phyloP scores from a whole-genome alignment of 2,888 invertebrate genomes.

The Cheilosia variabilis region DNA sequence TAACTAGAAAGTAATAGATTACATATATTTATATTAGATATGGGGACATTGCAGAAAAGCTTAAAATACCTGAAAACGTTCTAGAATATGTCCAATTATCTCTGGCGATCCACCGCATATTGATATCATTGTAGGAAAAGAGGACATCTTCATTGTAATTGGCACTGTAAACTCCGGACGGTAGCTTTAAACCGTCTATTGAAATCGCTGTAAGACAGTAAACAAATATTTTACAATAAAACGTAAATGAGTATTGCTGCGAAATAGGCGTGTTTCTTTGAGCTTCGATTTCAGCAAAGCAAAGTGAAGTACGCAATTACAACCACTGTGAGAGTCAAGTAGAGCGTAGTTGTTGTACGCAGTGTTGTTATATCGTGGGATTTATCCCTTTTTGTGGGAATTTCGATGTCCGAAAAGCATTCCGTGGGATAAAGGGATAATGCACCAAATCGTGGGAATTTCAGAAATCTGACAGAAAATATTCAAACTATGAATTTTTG shows the following conservation, averaged over 20 bases:
- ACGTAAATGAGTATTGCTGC: neutral
- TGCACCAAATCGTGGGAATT: too few species aligned
- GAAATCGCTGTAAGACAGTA: constrained; percentile 77
- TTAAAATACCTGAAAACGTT: constrained; percentile 87
- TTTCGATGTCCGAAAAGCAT: too few species aligned
- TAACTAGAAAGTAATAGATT: constrained; percentile 77
- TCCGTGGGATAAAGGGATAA: too few species aligned
- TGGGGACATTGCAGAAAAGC: too few species aligned
- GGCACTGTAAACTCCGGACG: constrained; percentile 81
- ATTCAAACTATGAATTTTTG: too few species aligned
- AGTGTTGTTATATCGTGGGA: too few species aligned
- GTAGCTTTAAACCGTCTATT: constrained; percentile 77
- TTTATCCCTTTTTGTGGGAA: too few species aligned
- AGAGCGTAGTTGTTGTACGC: too few species aligned
- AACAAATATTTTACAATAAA: neutral
- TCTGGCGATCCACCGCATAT: constrained; percentile 92
- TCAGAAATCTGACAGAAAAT: too few species aligned
- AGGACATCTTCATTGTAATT: constrained; percentile 81
- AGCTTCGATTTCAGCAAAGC: too few species aligned
- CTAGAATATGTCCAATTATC: constrained; percentile 91
- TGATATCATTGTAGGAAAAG: constrained; percentile 89
- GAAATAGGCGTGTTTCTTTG: neutral
- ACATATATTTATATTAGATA: neutral
- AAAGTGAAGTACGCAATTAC: too few species aligned
- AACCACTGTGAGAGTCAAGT: too few species aligned